Base-by-base conservation (phyloP, 2,888 invertebrate genomes). In the Cantharis flavilabris region DNA sequence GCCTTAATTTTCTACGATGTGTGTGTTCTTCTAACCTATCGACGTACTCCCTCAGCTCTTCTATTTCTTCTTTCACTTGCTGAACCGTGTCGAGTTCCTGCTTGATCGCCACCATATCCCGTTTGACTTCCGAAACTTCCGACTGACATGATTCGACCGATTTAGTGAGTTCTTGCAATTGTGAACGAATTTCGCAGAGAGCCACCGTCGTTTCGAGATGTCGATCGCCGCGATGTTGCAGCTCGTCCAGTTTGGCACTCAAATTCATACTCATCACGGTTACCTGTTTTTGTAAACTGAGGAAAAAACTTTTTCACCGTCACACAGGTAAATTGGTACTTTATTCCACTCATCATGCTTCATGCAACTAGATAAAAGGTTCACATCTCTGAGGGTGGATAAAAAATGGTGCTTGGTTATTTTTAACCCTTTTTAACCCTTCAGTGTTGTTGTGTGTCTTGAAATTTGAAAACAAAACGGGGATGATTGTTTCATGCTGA, bases 191-290 rank as follows among this genome's bases (percentile, higher is more conserved):
- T 91, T 97, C 97, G 91, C 96, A 96, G 88, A 97, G 94, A 86
- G 97, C 97, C 89, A 96, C 96, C 89, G 96, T 96, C 85, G 97
- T 97, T 92, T 97, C 97, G 89, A 96, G 92, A 91, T 96, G 96
- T 86, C 96, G 94, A 91, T 96, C 96, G 85, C 87, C 86, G 84
- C 90, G 90, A 87, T 94, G 92, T 91, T 97, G 96, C 90, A 97
- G 93, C 91, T 97, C 96, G 91, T 97, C 97, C 92, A 97, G 92
- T 92, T 97, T 96, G 88, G 96, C 95, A 90, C 95, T 94, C 91
- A 97, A 93, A 93, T 96, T 97, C 95, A 96, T 96, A 91, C 96
- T 97, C 97, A 97, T 97, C 92, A 97, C 96, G 93, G 96, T 95
- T 93, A 97, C 96, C 95, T 97, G 97, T 93, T 96, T 95, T 93